Base-by-base conservation (phyloP, 2,113 vertebrate species). In the Ciconia maguari region DNA sequence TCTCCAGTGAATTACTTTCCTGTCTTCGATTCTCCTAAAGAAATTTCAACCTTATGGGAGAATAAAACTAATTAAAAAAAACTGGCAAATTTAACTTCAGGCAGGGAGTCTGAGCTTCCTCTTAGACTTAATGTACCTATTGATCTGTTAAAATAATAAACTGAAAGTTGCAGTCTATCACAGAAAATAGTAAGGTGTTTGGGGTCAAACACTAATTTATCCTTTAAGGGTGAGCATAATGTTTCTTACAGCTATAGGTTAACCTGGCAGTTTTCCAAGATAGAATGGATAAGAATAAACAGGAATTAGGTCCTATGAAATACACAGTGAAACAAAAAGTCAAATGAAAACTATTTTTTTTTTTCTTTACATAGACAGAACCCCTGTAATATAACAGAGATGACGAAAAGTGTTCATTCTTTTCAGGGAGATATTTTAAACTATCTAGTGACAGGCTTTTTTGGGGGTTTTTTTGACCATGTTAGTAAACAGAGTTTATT, bases 101-200 rank as follows among this genome's bases (percentile, higher is more conserved):
- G 95, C 88, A 93, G 57, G 88, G 46, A 66, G 27, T 46, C n/a
- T 96, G 61, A 84, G 49, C 51, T 97, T 96, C 96, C 91, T 94
- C 64, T 92, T 96, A 90, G 90, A 97, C 96, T 94, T 94, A 95
- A 94, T 71, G 54, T 81, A 96, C 10, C 89, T 96, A 97, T 96
- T 90, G 95, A 98, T 97, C 94, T 97, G 89, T 96, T 96, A 96
- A 97, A 97, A 97, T 90, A 95, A 97, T 94, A 97, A 95, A 90
- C 80, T 78, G 76, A 92, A 96, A 90, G 66, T 94, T 78, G 58
- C 46, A 65, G 74, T 94, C 93, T 61, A 41, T 86, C 82, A 89
- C 60, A 90, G 68, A 65, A 91, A 82, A 86, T 0, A 57, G n/a
- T 21, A 60, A 29, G 10, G 22, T 48, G 21, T 62, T 60, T 61